These are phyloP conservation scores for Pseudorhombus dupliciocellatus DNA, from an alignment of 2,113 vertebrate species.

Conservation along the genomic window DNA sequence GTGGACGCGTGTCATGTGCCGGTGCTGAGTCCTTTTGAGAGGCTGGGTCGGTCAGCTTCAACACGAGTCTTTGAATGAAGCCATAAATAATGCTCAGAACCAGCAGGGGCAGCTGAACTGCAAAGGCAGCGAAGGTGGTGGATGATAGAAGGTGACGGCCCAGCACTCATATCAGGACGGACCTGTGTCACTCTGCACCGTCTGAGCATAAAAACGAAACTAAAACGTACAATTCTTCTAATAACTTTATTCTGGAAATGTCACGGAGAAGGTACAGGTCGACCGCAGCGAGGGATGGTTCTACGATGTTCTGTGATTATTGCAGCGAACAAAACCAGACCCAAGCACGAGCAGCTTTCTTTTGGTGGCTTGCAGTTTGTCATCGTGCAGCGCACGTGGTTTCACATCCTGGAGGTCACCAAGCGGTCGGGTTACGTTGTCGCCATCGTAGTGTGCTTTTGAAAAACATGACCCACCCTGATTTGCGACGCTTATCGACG, in stretches of 20 bases:
- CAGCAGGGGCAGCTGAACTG: background rate
- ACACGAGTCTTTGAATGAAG: conserved; percentile 10
- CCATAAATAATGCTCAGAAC: background rate
- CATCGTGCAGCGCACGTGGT: conserved; percentile 47
- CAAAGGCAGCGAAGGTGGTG: too few relatives aligned
- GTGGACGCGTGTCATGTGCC: conserved; percentile 1
- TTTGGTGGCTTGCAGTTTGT: conserved; percentile 72
- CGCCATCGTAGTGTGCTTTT: conserved; percentile 68
- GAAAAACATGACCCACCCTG: conserved; percentile 57
- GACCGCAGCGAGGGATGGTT: too few relatives aligned
- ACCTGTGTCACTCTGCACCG: too few relatives aligned
- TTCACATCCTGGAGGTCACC: conserved; percentile 58
- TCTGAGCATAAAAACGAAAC: too few relatives aligned
- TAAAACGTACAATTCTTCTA: too few relatives aligned
- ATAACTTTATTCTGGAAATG: too few relatives aligned
- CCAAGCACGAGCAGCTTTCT: conserved; percentile 32
- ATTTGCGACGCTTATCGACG: conserved; percentile 17
- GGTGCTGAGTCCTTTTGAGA: background rate
- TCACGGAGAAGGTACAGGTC: too few relatives aligned
- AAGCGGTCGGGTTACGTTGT: conserved; percentile 38
- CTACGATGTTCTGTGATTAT: too few relatives aligned
- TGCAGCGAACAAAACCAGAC: background rate
- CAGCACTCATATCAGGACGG: too few relatives aligned
- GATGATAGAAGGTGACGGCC: too few relatives aligned
- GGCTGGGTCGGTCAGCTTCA: background rate